Evolutionary conservation across 2,888 invertebrate species (phyloP).

Genomic region (Netelia inedita): DNA sequence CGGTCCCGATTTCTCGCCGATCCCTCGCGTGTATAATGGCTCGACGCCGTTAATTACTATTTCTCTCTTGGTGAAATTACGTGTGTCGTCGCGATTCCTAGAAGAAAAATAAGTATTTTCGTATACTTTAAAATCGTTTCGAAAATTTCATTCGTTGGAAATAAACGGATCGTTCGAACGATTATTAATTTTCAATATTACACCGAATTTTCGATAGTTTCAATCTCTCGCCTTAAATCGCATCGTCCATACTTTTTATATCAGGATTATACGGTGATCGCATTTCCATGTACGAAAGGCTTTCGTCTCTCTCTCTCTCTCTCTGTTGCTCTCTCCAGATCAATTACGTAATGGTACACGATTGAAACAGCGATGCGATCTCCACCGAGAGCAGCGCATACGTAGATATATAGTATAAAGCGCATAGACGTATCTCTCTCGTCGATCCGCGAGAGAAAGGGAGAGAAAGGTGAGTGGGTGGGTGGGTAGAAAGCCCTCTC

Average conservation of each 20-base stretch:
- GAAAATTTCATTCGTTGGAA: too few species aligned
- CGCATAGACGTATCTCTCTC: constrained; percentile 38
- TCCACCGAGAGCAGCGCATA: constrained; percentile 32
- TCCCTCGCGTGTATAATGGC: constrained; percentile 29
- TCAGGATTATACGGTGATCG: constrained; percentile 31
- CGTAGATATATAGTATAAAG: background rate
- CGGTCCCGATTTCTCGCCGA: background rate
- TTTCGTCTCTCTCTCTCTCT: background rate
- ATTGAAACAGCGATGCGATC: constrained; percentile 54
- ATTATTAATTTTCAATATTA: too few species aligned
- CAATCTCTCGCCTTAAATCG: background rate
- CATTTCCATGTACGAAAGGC: background rate
- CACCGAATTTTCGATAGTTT: too few species aligned
- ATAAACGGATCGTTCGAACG: too few species aligned
- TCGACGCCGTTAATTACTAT: constrained; percentile 51
- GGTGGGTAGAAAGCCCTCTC: constrained; percentile 40
- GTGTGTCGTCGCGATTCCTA: background rate
- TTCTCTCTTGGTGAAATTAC: background rate
- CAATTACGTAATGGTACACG: constrained; percentile 60
- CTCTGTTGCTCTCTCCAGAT: constrained; percentile 15
- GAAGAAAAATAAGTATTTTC: background rate
- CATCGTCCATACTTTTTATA: background rate
- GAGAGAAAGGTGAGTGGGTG: constrained; percentile 20
- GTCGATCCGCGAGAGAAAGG: constrained; percentile 59
- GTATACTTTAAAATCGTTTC: too few species aligned